phyloP scores from a whole-genome alignment of 1,140 invertebrate species.

The Wasmannia auropunctata region DNA sequence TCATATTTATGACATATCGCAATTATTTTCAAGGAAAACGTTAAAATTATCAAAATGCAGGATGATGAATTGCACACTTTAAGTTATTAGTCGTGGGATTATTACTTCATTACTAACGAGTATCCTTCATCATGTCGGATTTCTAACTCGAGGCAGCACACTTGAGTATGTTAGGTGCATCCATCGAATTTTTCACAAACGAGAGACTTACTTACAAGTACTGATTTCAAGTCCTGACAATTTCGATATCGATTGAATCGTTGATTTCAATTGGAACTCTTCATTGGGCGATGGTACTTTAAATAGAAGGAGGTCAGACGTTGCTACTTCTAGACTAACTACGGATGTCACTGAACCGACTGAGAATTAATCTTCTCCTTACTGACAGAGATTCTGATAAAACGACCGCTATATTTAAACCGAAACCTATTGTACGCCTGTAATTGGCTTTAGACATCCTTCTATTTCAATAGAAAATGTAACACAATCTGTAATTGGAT shows the following conservation, averaged over 20 bases:
- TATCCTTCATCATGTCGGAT: background rate
- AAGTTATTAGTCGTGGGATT: background rate
- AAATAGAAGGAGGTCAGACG: constrained; percentile 75
- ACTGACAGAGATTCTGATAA: constrained; percentile 59
- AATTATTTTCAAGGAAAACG: background rate
- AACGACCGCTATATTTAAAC: constrained; percentile 58
- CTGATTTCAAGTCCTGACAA: background rate
- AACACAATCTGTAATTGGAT: constrained; percentile 24
- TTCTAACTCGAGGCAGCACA: background rate
- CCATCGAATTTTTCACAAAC: background rate
- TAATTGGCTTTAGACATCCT: constrained; percentile 24
- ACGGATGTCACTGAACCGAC: constrained; percentile 70
- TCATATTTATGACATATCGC: background rate
- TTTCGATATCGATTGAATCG: constrained; percentile 13
- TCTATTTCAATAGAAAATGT: constrained; percentile 34
- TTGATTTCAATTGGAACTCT: constrained; percentile 52
- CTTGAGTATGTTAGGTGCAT: background rate
- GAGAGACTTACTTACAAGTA: background rate
- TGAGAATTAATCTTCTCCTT: constrained; percentile 59
- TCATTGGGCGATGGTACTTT: constrained; percentile 60
- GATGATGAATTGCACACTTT: background rate
- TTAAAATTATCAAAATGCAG: background rate
- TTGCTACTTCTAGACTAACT: constrained; percentile 72
- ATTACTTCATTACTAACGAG: background rate
- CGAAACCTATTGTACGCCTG: constrained; percentile 40